phyloP scores from a whole-genome alignment of 2,113 vertebrate species.

The Oryzias melastigma region DNA sequence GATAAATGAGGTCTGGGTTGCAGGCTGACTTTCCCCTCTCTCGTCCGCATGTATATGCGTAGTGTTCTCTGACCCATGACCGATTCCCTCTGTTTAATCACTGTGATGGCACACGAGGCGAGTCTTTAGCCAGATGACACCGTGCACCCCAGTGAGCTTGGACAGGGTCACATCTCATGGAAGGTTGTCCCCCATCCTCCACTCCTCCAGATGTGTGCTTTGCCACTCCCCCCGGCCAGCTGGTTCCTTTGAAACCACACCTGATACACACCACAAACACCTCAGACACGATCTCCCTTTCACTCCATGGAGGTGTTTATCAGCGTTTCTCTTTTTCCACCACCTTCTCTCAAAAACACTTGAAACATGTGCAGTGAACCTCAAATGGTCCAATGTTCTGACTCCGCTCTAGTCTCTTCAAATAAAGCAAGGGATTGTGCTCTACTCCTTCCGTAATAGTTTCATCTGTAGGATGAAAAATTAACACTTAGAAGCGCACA shows the following conservation, averaged over 20 bases:
- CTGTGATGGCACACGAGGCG: slow-evolving; percentile 43
- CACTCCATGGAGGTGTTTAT: slow-evolving; percentile 26
- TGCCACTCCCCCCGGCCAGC: slow-evolving; percentile 23
- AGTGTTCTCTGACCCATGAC: slow-evolving; percentile 47
- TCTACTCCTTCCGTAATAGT: slow-evolving; percentile 43
- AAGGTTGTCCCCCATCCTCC: slow-evolving; percentile 42
- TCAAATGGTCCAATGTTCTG: slow-evolving; percentile 26
- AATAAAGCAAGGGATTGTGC: slow-evolving; percentile 47
- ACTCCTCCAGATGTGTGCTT: slow-evolving; percentile 31
- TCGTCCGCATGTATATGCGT: slow-evolving; percentile 23
- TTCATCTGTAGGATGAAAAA: slow-evolving; percentile 53
- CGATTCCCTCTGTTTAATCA: slow-evolving; percentile 56
- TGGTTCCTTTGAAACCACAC: slow-evolving; percentile 19
- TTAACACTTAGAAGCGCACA: slow-evolving; percentile 49
- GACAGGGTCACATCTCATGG: slow-evolving; percentile 45
- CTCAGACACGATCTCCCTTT: slow-evolving; percentile 23
- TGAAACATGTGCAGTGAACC: slow-evolving; percentile 59
- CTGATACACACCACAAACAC: slow-evolving; percentile 14
- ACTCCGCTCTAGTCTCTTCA: slow-evolving; percentile 15
- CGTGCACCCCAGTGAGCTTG: slow-evolving; percentile 34
- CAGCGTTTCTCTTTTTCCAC: slow-evolving; percentile 10
- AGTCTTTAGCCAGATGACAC: slow-evolving; percentile 50
- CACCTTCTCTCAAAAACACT: slow-evolving; percentile 50
- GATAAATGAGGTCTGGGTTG: neutral
- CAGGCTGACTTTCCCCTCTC: slow-evolving; percentile 5